phyloP scores from a whole-genome alignment of 1,140 invertebrate species.

The Bombyx mandarina region DNA sequence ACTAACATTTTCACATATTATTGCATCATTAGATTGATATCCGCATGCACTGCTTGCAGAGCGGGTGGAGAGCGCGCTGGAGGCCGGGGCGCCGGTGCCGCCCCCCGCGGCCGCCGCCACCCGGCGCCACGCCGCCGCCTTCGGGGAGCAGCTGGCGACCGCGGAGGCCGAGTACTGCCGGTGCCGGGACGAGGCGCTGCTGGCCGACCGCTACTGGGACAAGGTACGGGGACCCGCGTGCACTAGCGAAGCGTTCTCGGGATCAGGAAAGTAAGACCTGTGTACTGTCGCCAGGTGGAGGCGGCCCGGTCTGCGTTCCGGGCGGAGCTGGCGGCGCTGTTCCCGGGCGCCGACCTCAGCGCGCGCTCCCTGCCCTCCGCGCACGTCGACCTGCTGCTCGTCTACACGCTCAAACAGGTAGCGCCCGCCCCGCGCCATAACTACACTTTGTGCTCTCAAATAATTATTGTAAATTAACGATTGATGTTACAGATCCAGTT shows the following conservation, averaged over 20 bases:
- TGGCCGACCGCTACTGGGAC: constrained; percentile 81
- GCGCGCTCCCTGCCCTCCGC: constrained; percentile 77
- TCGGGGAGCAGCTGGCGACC: constrained; percentile 73
- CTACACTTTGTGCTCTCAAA: not conserved
- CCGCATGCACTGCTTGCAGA: not conserved
- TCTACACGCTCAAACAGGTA: constrained; percentile 73
- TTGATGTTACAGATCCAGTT: constrained; percentile 39
- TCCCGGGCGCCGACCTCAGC: constrained; percentile 77
- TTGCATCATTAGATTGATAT: not conserved
- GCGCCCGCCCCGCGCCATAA: not conserved
- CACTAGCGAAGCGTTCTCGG: too few relatives aligned
- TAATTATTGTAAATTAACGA: too few relatives aligned
- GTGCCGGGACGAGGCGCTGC: constrained; percentile 69
- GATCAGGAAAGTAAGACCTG: too few relatives aligned
- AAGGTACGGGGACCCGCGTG: constrained; percentile 37
- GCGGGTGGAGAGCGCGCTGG: constrained; percentile 67
- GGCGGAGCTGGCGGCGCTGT: constrained; percentile 80
- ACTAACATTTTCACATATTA: not conserved
- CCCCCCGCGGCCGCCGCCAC: constrained; percentile 57
- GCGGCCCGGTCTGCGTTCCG: constrained; percentile 79
- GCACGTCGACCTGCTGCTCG: constrained; percentile 78
- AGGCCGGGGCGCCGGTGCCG: constrained; percentile 52
- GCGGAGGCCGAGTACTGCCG: constrained; percentile 74
- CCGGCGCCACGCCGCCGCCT: constrained; percentile 74
- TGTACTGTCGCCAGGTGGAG: constrained; percentile 62